These are phyloP conservation scores for Drosophila lowei DNA, from an alignment of 1,140 invertebrate species.

Conservation along the genomic window DNA sequence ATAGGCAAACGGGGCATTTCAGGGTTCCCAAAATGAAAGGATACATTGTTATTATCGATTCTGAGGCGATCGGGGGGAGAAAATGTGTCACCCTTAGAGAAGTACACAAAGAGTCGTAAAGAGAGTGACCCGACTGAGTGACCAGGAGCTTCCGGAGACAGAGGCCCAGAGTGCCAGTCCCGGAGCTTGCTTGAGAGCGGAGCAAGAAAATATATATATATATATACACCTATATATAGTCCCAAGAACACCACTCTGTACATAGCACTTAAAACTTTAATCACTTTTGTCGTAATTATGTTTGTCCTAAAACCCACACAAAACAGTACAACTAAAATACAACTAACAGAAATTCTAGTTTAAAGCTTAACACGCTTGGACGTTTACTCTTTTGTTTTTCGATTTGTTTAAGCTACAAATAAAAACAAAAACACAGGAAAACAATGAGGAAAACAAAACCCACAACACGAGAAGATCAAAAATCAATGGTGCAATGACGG, in stretches of 20 bases:
- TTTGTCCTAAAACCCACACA: conserved; percentile 37
- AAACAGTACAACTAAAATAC: conserved; percentile 16
- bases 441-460: neutral
- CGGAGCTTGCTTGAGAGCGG: neutral
- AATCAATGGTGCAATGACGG: conserved; percentile 24
- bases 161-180: no score
- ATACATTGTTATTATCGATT: no score
- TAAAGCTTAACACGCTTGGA: conserved; percentile 50
- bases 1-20: neutral
- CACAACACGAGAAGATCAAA: neutral
- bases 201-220: neutral
- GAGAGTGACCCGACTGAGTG: no score
- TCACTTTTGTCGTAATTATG: conserved; percentile 30
- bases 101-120: no score
- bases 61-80: no score
- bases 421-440: conserved; percentile 14
- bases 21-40: no score
- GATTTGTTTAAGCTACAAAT: conserved; percentile 49
- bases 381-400: conserved; percentile 4
- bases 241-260: conserved; percentile 24
- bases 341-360: conserved; percentile 53
- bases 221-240: neutral
- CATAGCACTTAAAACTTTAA: conserved; percentile 39
- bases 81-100: no score
- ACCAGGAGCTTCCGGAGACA: no score